Base-by-base conservation (phyloP, 2,888 invertebrate species). In the Tenthredo notha region DNA sequence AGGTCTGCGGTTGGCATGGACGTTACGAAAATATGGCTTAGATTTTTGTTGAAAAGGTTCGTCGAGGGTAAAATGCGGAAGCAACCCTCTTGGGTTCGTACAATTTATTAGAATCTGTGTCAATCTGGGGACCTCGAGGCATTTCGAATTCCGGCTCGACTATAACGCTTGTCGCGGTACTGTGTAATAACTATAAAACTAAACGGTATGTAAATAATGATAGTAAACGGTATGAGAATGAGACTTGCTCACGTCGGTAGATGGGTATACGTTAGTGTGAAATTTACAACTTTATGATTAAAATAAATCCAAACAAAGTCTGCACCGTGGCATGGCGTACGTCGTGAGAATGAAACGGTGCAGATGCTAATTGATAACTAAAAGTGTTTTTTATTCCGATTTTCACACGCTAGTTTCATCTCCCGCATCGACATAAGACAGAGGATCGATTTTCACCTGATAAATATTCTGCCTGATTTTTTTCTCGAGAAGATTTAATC, bases 111-210 rank as follows among this genome's bases (percentile, higher is more conserved):
- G 9, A 80, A 80, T 80, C 61, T 37, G 61, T 80, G 80, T 80
- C 80, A 21, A 40, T 80, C 21, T 4, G 25, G 9, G n/a, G 40
- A 80, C 80, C 61, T n/a, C 37, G 37, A 77, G 15, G 77, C 15
- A 29, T 77, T 77, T 54, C 18, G 40, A 80, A 80, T 80, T 80
- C 80, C 58, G 12, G 12, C 21, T 40, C 7, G 4, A 40, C 74
- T 74, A 7, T 40, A 21, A 21, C 40, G 43, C 67, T 67, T 67
- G n/a, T 77, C 77, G 50, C 33, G 25, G 43, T 43, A 21, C 25
- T 54, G 6, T 54, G 6, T n/a, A 40, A 80, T 80, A 80, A 80
- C 80, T 50, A 80, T 80, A 80, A 80, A 80, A 61, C 40, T 37
- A 58, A 80, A 80, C 80, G 80, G 37, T 33, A 21, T 50, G 80